Percentiles rank a stretch among this genome's conserved stretches.
These are phyloP conservation scores for Rhynchotus rufescens DNA, from an alignment of 2,797 vertebrate species.

Conservation along the genomic window DNA sequence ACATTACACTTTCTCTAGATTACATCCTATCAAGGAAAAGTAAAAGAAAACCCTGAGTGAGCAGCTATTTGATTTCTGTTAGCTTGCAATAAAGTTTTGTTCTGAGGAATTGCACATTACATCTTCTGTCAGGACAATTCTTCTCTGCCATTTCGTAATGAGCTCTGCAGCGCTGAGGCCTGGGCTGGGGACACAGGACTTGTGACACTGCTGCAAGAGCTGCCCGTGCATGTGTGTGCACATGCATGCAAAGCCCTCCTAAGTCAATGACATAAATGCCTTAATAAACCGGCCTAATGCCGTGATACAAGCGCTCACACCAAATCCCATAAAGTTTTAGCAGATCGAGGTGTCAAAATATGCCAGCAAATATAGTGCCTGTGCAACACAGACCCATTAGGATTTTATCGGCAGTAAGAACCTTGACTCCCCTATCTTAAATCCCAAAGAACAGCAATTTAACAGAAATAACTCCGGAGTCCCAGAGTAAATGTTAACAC, in stretches of 20 bases:
- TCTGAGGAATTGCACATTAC: not conserved
- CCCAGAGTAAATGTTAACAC: conserved; percentile 59
- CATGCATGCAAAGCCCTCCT: not conserved
- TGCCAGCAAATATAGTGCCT: conserved; percentile 49
- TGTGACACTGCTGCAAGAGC: not conserved
- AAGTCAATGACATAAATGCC: conserved; percentile 20
- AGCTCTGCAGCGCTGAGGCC: not conserved
- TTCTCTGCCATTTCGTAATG: not conserved
- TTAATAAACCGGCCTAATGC: conserved; percentile 50
- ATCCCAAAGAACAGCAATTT: conserved; percentile 68
- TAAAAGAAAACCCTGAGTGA: not conserved
- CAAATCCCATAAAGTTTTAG: conserved; percentile 62
- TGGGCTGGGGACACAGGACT: not conserved
- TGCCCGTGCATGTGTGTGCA: not conserved
- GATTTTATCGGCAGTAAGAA: conserved; percentile 62
- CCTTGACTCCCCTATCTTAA: conserved; percentile 59
- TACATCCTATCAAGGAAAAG: not conserved
- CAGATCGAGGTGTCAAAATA: conserved; percentile 68
- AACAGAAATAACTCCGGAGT: conserved; percentile 69
- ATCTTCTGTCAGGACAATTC: not conserved
- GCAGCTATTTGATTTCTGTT: not conserved
- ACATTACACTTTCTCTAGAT: conserved; percentile 13
- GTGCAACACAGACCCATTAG: conserved; percentile 50
- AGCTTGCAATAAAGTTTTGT: not conserved
- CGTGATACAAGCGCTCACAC: conserved; percentile 24